Base-by-base conservation (phyloP, 2,888 invertebrate species). In the Limnephilus marmoratus region DNA sequence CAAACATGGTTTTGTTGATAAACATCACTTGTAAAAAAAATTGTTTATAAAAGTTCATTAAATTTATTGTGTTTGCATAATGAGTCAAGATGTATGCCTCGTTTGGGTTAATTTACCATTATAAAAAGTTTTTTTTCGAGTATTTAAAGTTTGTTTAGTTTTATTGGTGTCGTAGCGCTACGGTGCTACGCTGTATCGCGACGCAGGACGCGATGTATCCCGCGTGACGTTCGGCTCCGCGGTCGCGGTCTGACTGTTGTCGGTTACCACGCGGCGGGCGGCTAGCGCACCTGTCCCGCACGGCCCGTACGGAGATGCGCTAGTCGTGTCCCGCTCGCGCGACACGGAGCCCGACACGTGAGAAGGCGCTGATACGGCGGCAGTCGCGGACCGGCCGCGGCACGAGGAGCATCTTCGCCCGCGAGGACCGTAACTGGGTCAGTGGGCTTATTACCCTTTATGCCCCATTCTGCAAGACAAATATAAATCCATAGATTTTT, bases 171-270 rank as follows among this genome's bases (percentile, higher is more conserved):
- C 68, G 68, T 68, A 85, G 45, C 87, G 87, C 89, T 80, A 90
- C 91, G 89, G 9, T 83, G 88, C 81, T 83, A 31, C 31, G 37
- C 85, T 83, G 91, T 82, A 83, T 34, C 83, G 89, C 91, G 89
- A 91, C 85, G 90, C 45, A 83, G 49, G 86, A 92, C 49, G 90
- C 83, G 89, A n/a, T 53, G 85, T 91, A 45, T 68, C 45, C 90
- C 90, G 92, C 82, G 45, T 91, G 90, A 93, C 90, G 91, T 81
- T 88, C 85, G 53, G 85, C 81, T 82, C 90, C 91, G 91, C 91
- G 93, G 93, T 91, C 91, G 93, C 85, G 91, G 49, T 49, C 37
- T 83, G 93, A 93, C 93, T 93, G 93, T 87, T 89, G 90, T 90
- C 90, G 85, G 53, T n/a, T 53, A 81, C 37, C 45, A 80, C 92